Percentiles rank a stretch among this genome's conserved stretches.
Conservation (phyloP, 1,140 invertebrate species). For the Diorhabda carinulata region DNA sequence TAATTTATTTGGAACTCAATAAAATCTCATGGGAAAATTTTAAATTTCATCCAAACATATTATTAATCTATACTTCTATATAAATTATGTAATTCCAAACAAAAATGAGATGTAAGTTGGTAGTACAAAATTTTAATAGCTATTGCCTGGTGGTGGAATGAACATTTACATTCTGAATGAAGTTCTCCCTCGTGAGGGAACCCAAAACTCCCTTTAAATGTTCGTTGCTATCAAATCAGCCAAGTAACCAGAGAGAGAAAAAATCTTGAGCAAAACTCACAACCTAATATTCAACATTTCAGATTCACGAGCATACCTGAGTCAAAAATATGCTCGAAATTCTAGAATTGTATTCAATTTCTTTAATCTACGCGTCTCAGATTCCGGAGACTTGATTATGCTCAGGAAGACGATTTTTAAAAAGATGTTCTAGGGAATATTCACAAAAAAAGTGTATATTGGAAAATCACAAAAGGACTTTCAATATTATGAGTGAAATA, state of each 20-base stretch:
- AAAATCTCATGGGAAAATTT: no score
- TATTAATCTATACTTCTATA: no score
- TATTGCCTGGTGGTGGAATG: constrained; percentile 39
- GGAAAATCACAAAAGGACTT: no score
- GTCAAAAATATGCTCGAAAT: background rate
- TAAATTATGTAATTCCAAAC: no score
- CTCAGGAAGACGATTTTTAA: background rate
- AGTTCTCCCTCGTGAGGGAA: background rate
- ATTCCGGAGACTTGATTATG: background rate
- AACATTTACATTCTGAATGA: background rate
- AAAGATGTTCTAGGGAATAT: background rate
- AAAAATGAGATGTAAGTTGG: no score
- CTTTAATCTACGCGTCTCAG: constrained; percentile 1
- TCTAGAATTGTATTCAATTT: background rate
- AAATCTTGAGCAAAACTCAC: background rate
- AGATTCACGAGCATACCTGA: background rate
- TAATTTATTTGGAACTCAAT: no score
- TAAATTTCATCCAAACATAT: no score
- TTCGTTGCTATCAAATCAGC: background rate
- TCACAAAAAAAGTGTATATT: no score
- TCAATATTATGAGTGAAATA: no score
- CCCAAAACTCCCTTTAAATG: background rate
- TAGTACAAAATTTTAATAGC: no score
- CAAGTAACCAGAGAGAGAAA: background rate
- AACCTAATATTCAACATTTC: constrained; percentile 1